Percentiles rank a stretch among this genome's conserved stretches.
These are phyloP conservation scores for Adelphocoris suturalis DNA, from an alignment of 2,888 invertebrate species.

Conservation along the genomic window DNA sequence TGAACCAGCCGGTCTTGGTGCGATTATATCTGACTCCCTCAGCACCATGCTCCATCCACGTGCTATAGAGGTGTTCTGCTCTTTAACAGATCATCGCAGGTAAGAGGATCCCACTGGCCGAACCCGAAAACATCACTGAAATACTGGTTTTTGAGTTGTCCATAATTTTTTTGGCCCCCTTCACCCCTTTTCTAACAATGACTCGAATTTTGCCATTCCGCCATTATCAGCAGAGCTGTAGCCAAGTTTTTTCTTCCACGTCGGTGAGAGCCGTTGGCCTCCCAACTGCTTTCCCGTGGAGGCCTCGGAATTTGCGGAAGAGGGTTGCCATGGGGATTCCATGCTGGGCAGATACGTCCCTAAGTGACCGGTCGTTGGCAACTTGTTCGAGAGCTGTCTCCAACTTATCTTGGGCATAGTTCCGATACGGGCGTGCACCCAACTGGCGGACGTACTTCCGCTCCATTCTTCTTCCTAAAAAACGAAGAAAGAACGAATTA, in stretches of 20 bases:
- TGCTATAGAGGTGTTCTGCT: slow-evolving; percentile 76
- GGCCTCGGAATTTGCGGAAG: background rate
- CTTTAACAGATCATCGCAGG: slow-evolving; percentile 78
- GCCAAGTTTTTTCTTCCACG: background rate
- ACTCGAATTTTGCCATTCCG: background rate
- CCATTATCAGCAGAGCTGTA: background rate
- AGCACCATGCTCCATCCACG: too few species aligned
- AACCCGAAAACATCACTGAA: slow-evolving; percentile 77
- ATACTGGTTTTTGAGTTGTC: slow-evolving; percentile 77
- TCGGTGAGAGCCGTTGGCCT: background rate
- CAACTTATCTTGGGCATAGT: background rate
- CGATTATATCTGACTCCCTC: too few species aligned
- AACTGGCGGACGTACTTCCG: too few species aligned
- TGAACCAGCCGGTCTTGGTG: too few species aligned
- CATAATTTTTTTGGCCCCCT: too few species aligned
- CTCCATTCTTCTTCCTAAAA: too few species aligned
- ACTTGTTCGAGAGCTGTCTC: background rate
- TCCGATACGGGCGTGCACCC: background rate
- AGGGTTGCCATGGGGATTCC: background rate
- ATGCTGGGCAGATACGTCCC: background rate
- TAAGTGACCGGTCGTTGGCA: background rate
- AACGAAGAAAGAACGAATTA: too few species aligned
- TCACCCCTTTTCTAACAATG: background rate
- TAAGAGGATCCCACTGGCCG: slow-evolving; percentile 77
- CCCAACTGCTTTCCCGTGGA: background rate